Evolutionary conservation across 2,797 vertebrate genomes (phyloP), one percentile per base, ranked within the genome.

Genomic region (Margarornis squamiger): DNA sequence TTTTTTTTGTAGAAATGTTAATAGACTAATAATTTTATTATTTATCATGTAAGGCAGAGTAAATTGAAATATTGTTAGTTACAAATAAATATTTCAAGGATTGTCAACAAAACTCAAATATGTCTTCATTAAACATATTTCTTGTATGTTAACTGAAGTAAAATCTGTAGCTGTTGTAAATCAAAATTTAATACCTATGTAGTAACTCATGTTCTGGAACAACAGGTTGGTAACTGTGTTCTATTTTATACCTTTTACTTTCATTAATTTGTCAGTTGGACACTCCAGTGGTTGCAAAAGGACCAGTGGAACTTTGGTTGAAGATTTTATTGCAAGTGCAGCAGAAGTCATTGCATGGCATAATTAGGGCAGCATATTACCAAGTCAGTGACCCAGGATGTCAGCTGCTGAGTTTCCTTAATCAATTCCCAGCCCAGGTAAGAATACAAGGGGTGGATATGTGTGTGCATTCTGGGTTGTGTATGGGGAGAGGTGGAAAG

Each of bases 401-500:
- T 86, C 96, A 98, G 12, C 72, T 98, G 46, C 55, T 98, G 55
- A 94, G 55, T 68, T 98, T 98, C 86, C 97, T 98, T 54, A 79
- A 90, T 70, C 94, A 98, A 1, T 98, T 98, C 79, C 98, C 97
- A 68, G 98, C 98, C 46, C 98, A 99, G 98, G 98, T 98, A 52
- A 97, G 96, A 84, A 67, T 6, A 29, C 0, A 10, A 17, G 8
- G 4, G 39, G 7, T 80, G 45, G 5, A 7, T 12, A 9, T 67
- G 6, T 45, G 19, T 38, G 32, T 61, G 34, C 22, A 36, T n/a
- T 54, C 49, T 32, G 67, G 36, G 8, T 7, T 59, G 17, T 13
- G 2, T 36, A 7, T 9, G 7, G 1, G 14, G 30, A 7, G 3
- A 41, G 6, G 12, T 55, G 22, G 18, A 41, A 41, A 17, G 38